A percentile compares a stretch with the other conserved stretches of the same genome.
Conservation (phyloP, 1,140 invertebrate species). For the Prorops nasuta region DNA sequence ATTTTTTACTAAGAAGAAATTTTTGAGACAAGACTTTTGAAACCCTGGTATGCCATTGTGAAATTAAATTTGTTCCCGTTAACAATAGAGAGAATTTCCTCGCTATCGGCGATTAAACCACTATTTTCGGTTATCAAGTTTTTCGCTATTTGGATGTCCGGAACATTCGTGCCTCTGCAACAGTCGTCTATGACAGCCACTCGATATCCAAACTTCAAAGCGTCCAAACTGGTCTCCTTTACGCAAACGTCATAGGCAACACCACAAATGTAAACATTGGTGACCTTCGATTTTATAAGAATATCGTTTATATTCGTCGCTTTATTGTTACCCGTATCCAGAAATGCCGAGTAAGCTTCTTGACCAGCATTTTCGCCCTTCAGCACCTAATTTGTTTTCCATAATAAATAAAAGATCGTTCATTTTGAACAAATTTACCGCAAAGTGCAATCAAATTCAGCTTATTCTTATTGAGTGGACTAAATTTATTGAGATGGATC, state of each 20-base stretch:
- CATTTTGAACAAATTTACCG: no score
- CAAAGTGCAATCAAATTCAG: no score
- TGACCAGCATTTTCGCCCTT: slow-evolving; percentile 75
- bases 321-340: no score
- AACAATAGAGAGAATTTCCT: slow-evolving; percentile 60
- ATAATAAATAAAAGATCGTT: neutral
- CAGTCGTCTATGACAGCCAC: slow-evolving; percentile 73
- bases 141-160: slow-evolving; percentile 58
- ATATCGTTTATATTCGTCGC: slow-evolving; percentile 54
- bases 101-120: slow-evolving; percentile 59
- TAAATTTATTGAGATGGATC: no score
- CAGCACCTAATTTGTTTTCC: slow-evolving; percentile 60
- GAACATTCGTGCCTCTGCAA: slow-evolving; percentile 64
- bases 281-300: slow-evolving; percentile 61
- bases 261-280: slow-evolving; percentile 77
- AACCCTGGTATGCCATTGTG: slow-evolving; percentile 54
- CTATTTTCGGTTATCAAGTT: slow-evolving; percentile 54
- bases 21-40: no score
- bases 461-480: no score
- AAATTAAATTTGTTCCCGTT: slow-evolving; percentile 60
- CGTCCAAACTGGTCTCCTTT: slow-evolving; percentile 65
- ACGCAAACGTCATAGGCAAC: slow-evolving; percentile 82
- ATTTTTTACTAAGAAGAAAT: no score
- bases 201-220: slow-evolving; percentile 66
- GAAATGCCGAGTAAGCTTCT: slow-evolving; percentile 82